phyloP scores from a whole-genome alignment of 2,113 vertebrate species.

The Pluvianellus socialis region DNA sequence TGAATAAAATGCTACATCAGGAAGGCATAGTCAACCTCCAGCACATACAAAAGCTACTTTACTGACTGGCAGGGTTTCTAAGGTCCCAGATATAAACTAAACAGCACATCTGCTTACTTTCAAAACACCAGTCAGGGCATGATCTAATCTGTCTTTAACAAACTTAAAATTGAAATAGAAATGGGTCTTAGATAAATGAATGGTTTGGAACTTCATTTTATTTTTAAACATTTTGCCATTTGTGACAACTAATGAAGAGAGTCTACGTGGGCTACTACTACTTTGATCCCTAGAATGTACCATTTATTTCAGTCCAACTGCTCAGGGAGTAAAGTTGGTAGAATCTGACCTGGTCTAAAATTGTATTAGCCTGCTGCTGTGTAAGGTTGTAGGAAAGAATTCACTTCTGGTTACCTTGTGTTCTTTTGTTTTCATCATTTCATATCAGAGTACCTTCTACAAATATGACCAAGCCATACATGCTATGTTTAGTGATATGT shows the following conservation, averaged over 20 bases:
- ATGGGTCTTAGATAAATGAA: neutral
- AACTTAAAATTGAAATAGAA: neutral
- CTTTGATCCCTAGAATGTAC: neutral
- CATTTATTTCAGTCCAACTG: neutral
- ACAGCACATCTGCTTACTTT: neutral
- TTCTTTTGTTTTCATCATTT: neutral
- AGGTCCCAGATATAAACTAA: neutral
- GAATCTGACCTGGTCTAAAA: neutral
- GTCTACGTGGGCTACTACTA: neutral
- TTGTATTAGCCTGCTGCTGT: neutral
- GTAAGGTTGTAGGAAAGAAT: neutral
- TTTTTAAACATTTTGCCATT: neutral
- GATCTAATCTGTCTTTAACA: neutral
- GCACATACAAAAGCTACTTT: neutral
- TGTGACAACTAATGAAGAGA: neutral
- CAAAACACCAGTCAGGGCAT: neutral
- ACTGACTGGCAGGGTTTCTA: neutral
- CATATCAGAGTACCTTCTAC: neutral
- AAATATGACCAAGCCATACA: neutral
- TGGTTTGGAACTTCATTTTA: neutral
- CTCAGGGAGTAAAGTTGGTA: neutral
- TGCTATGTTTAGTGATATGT: neutral
- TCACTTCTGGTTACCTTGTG: neutral
- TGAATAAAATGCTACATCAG: neutral
- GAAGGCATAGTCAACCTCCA: neutral